These are phyloP conservation scores for Tolypeutes matacus DNA, from an alignment of 2,797 vertebrate genomes.

Conservation along the genomic window DNA sequence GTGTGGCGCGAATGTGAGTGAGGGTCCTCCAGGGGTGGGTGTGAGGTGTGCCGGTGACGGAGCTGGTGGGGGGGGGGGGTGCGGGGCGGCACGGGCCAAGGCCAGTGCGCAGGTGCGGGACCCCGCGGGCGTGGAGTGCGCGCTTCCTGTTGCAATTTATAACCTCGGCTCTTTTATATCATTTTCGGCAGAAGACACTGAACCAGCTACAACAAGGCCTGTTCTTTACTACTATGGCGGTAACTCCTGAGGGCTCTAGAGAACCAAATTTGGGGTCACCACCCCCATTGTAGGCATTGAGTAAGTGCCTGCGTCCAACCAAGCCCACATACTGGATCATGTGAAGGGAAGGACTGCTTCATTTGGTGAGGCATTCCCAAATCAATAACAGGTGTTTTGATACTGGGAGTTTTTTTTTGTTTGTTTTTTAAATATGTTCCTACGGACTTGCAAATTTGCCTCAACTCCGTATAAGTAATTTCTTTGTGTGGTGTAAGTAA, in stretches of 20 bases:
- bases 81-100: background rate
- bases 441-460: background rate
- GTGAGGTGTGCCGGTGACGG: background rate
- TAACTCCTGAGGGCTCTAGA: background rate
- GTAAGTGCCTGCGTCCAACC: background rate
- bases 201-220: background rate
- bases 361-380: background rate
- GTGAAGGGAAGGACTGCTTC: background rate
- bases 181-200: background rate
- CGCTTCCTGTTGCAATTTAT: no score
- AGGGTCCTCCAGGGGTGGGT: background rate
- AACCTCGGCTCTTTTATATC: background rate
- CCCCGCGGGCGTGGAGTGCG: background rate
- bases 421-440: background rate
- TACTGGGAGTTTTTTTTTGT: background rate
- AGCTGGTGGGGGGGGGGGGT: no score
- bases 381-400: background rate
- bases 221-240: background rate
- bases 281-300: rapidly evolving
- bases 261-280: background rate
- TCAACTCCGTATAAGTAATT: background rate
- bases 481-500: background rate
- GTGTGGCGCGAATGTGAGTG: background rate
- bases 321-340: rapidly evolving
- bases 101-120: background rate